Evolutionary conservation across 1,140 invertebrate genomes (phyloP).

Genomic region (Drosophila kepulauana): DNA sequence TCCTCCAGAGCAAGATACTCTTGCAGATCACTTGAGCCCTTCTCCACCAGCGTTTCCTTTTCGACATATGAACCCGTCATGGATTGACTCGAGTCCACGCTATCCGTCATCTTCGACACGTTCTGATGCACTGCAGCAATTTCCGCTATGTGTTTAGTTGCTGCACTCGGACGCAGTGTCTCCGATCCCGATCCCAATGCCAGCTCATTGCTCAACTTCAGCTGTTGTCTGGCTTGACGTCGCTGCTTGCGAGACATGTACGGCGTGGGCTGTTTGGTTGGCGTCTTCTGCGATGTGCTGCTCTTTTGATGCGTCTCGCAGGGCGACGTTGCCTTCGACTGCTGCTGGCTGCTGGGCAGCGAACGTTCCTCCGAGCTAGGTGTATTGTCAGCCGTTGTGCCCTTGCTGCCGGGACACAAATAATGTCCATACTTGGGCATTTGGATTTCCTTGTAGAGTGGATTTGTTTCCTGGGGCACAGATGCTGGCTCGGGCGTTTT

Average conservation of each 20-base stretch:
- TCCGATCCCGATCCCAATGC: conserved; percentile 17
- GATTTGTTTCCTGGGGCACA: conserved; percentile 80
- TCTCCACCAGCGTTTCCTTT: conserved; percentile 86
- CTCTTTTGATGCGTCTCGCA: conserved; percentile 54
- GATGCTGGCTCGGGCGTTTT: conserved; percentile 70
- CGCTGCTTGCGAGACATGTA: conserved; percentile 77
- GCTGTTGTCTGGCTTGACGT: conserved; percentile 64
- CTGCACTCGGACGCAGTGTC: conserved; percentile 8
- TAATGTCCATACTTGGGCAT: conserved; percentile 85
- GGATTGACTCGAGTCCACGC: conserved; percentile 59
- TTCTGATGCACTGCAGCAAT: conserved; percentile 60
- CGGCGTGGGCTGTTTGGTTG: conserved; percentile 70
- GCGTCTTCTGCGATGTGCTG: neutral
- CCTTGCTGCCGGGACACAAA: conserved; percentile 86
- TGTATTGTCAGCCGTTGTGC: conserved; percentile 71
- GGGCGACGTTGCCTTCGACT: conserved; percentile 71
- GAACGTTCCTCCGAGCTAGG: conserved; percentile 74
- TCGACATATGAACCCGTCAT: conserved; percentile 83
- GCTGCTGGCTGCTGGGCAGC: conserved; percentile 56
- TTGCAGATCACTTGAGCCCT: conserved; percentile 74
- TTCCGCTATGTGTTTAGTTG: conserved; percentile 15
- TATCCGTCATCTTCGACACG: conserved; percentile 33
- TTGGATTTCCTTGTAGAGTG: conserved; percentile 85
- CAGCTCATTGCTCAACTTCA: conserved; percentile 42
- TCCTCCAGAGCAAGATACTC: conserved; percentile 85